Evolutionary conservation across 2,888 invertebrate genomes (phyloP).

Genomic region (Caenorhabditis sinica): DNA sequence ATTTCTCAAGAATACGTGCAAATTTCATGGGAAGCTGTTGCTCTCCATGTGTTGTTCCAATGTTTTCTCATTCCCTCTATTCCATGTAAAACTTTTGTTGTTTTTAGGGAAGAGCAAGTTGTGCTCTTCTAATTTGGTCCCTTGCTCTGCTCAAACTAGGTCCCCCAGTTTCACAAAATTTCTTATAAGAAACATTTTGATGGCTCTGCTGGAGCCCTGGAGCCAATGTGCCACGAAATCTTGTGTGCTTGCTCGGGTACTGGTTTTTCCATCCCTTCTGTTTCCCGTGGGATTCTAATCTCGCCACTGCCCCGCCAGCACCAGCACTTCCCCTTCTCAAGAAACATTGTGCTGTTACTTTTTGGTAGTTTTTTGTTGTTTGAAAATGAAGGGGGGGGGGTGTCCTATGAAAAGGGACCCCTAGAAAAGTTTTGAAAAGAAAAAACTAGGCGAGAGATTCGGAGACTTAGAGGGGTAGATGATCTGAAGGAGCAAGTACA

Average conservation of each 20-base stretch:
- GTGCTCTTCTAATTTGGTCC: too few relatives aligned
- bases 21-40: constrained; percentile 17
- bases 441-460: not conserved
- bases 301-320: not conserved
- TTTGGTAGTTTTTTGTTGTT: constrained; percentile 47
- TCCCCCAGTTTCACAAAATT: too few relatives aligned
- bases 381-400: not conserved
- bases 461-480: constrained; percentile 45
- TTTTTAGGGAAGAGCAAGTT: not conserved
- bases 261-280: too few relatives aligned
- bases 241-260: too few relatives aligned
- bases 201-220: too few relatives aligned
- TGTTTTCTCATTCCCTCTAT: not conserved
- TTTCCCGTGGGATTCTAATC: constrained; percentile 53
- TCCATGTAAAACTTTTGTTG: not conserved
- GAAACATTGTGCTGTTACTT: constrained; percentile 33
- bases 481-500: constrained; percentile 32
- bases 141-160: too few relatives aligned
- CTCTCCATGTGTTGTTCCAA: too few relatives aligned
- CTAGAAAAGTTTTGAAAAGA: constrained; percentile 52
- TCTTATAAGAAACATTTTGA: too few relatives aligned
- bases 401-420: not conserved
- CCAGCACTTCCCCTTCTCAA: not conserved
- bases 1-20: constrained; percentile 16
- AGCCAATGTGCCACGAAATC: too few relatives aligned